Conservation (phyloP, 2,888 invertebrate genomes). For the Tenthredo livida region DNA sequence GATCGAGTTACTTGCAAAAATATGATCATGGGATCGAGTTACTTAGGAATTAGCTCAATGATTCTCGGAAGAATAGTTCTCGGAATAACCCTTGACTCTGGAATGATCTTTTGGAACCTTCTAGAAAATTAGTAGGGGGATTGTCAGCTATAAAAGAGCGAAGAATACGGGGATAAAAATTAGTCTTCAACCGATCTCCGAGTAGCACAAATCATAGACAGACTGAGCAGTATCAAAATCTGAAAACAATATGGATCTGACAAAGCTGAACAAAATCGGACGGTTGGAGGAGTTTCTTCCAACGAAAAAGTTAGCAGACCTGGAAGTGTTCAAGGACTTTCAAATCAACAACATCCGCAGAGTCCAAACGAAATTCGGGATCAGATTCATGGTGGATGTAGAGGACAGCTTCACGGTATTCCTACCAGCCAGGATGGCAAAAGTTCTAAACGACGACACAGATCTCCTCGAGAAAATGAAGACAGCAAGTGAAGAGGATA, state of each 20-base stretch:
- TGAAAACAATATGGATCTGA: not conserved
- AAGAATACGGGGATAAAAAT: too few species aligned
- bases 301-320: not conserved
- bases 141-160: too few species aligned
- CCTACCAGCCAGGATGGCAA: conserved; percentile 13
- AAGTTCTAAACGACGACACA: conserved; percentile 1
- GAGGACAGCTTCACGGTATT: conserved; percentile 40
- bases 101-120: too few species aligned
- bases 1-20: too few species aligned
- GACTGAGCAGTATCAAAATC: too few species aligned
- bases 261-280: not conserved
- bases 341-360: not conserved
- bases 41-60: too few species aligned
- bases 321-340: conserved; percentile 5
- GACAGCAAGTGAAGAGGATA: conserved; percentile 15
- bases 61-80: too few species aligned
- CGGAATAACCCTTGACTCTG: too few species aligned
- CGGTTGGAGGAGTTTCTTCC: not conserved
- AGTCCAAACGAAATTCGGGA: conserved; percentile 3
- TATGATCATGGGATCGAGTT: too few species aligned
- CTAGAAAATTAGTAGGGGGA: too few species aligned
- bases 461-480: conserved; percentile 4
- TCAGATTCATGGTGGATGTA: conserved; percentile 2
- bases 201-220: too few species aligned
- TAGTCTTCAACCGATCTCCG: too few species aligned